These are phyloP conservation scores for Rhadinocentrus ornatus DNA, from an alignment of 2,797 vertebrate species.

Conservation along the genomic window DNA sequence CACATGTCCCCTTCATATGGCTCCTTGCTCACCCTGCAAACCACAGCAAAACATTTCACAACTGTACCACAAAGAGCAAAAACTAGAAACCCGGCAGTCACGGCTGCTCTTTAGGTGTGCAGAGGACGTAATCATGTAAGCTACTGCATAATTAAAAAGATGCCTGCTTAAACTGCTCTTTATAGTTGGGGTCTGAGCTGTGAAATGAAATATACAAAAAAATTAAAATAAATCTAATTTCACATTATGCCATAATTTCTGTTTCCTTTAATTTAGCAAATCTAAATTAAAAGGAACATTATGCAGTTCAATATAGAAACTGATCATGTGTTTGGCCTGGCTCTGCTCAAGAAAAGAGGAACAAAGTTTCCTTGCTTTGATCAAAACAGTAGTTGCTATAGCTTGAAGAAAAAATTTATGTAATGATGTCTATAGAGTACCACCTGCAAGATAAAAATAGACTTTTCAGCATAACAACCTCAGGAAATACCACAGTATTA, in stretches of 20 bases:
- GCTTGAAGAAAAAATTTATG: not conserved
- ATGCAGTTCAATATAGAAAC: not conserved
- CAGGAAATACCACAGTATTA: not conserved
- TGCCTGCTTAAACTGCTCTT: slow-evolving; percentile 50
- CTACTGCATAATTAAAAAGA: slow-evolving; percentile 55
- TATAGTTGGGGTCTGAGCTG: slow-evolving; percentile 30
- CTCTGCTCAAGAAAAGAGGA: not conserved
- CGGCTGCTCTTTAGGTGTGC: slow-evolving; percentile 70
- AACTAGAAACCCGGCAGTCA: slow-evolving; percentile 68
- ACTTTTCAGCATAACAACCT: not conserved
- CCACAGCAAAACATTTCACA: slow-evolving; percentile 77
- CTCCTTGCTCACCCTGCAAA: slow-evolving; percentile 54
- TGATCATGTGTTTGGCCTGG: not conserved
- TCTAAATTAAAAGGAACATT: not conserved
- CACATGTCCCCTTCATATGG: slow-evolving; percentile 58
- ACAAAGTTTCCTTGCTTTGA: not conserved
- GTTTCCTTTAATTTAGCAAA: not conserved
- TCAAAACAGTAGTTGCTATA: not conserved
- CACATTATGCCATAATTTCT: not conserved
- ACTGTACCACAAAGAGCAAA: slow-evolving; percentile 66
- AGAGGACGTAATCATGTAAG: slow-evolving; percentile 31
- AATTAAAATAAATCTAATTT: not conserved
- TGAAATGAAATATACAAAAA: not conserved
- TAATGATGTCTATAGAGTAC: not conserved
- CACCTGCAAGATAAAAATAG: not conserved